phyloP scores from a whole-genome alignment of 2,113 vertebrate genomes.

The Microcebus jonahi region DNA sequence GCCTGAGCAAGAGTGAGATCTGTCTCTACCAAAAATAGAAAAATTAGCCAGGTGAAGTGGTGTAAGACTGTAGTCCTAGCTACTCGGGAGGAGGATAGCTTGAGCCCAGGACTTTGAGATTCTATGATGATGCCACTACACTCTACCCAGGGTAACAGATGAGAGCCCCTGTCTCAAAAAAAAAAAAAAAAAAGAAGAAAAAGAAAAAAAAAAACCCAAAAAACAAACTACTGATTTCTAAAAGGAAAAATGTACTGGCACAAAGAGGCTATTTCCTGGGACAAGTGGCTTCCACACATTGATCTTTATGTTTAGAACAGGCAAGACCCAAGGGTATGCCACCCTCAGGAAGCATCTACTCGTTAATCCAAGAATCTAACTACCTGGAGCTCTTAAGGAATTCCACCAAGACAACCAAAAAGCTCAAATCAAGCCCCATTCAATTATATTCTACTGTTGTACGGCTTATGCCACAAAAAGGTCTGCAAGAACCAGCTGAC shows the following conservation, averaged over 20 bases:
- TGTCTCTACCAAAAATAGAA: no score
- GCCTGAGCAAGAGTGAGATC: no score
- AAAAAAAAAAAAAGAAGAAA: no score
- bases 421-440: background rate
- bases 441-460: background rate
- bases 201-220: background rate
- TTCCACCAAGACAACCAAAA: background rate
- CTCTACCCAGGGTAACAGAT: no score
- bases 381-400: background rate
- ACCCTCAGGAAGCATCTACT: background rate
- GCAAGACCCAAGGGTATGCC: background rate
- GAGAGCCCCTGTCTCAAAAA: no score
- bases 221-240: background rate
- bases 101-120: no score
- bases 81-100: no score
- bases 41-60: no score
- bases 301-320: background rate
- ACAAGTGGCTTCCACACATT: background rate
- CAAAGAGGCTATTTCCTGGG: background rate
- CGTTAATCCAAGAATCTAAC: background rate
- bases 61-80: no score
- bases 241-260: background rate
- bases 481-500: background rate
- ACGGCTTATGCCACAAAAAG: background rate
- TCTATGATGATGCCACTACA: no score